These are phyloP conservation scores for Spongilla lacustris DNA, from an alignment of 37 sponge, comb jelly and placozoan species.

Conservation along the genomic window DNA sequence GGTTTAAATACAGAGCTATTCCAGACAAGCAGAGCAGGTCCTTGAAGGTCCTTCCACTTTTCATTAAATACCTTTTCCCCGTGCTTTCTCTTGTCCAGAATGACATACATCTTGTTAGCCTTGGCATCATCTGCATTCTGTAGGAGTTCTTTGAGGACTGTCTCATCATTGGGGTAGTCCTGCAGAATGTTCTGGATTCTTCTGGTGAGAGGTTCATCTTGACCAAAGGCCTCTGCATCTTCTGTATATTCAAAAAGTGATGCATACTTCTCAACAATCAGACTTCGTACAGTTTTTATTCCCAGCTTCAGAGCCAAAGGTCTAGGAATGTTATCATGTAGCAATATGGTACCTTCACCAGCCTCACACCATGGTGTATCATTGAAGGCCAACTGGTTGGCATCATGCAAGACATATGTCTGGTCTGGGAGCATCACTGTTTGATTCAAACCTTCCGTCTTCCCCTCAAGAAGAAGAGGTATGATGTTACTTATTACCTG, in stretches of 20 bases:
- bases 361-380: slow-evolving; percentile 28
- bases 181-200: slow-evolving; percentile 41
- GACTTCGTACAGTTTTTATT: neutral
- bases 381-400: slow-evolving; percentile 18
- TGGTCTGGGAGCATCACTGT: slow-evolving; percentile 13
- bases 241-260: neutral
- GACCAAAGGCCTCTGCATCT: slow-evolving; percentile 27
- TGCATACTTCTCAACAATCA: neutral
- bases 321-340: neutral
- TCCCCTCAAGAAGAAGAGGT: neutral
- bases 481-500: neutral
- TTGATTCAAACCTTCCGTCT: neutral
- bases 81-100: slow-evolving; percentile 62
- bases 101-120: slow-evolving; percentile 69
- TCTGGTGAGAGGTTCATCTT: slow-evolving; percentile 32
- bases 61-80: neutral
- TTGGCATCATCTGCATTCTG: slow-evolving; percentile 88
- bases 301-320: slow-evolving; percentile 8
- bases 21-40: slow-evolving; percentile 77
- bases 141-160: slow-evolving; percentile 57
- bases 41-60: slow-evolving; percentile 73
- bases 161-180: slow-evolving; percentile 48
- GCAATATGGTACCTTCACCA: neutral
- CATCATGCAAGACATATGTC: neutral
- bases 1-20: slow-evolving; percentile 71